A percentile compares a stretch with the other conserved stretches of the same genome.
Conservation (phyloP, 35 echinoderm and acorn worm genomes). For the Ophiothrix spiculata region DNA sequence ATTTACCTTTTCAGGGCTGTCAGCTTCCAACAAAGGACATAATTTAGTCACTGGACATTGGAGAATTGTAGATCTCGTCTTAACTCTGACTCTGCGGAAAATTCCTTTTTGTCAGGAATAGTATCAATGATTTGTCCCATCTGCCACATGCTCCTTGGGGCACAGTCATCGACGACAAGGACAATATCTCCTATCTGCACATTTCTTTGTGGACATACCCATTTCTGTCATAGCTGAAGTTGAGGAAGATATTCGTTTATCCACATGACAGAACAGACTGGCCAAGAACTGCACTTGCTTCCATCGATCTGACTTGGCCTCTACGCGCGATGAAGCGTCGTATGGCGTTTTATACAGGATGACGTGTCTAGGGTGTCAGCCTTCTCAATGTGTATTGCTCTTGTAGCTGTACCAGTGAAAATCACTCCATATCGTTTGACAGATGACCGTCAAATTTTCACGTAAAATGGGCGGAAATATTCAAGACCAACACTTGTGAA, state of each 20-base stretch:
- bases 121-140: not conserved
- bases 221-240: not conserved
- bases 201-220: not conserved
- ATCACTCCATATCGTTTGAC: constrained; percentile 43
- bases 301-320: too few relatives aligned
- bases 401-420: constrained; percentile 38
- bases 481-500: constrained; percentile 30
- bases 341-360: too few relatives aligned
- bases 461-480: constrained; percentile 46
- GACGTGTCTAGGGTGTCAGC: too few relatives aligned
- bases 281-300: too few relatives aligned
- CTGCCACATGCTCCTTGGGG: not conserved
- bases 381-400: too few relatives aligned
- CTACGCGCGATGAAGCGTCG: too few relatives aligned
- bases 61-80: not conserved
- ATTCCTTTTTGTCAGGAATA: not conserved
- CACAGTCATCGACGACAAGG: not conserved
- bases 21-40: not conserved
- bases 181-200: not conserved
- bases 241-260: too few relatives aligned
- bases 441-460: not conserved
- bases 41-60: not conserved
- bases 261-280: too few relatives aligned
- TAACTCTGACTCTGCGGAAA: not conserved
- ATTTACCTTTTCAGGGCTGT: not conserved